Base-by-base conservation (phyloP, 1,140 invertebrate genomes). In the Drosophila auraria region DNA sequence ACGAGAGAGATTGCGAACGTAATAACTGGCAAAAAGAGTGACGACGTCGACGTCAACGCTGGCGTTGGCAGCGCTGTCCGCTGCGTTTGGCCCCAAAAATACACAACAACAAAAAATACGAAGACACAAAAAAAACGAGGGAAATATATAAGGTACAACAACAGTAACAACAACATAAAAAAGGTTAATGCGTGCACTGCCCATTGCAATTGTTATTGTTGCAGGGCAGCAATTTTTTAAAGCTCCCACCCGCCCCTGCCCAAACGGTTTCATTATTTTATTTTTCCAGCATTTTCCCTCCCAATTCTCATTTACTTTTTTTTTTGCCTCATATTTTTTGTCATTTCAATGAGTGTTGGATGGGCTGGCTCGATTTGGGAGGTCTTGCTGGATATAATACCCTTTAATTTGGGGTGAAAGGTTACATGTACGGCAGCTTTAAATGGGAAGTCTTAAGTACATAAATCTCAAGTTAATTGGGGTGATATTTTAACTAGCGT, bases 1-100 rank as follows among this genome's bases (percentile, higher is more conserved):
- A 20, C 57, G 42, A 62, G 62, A 54, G 77, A 80, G 63, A 90
- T 80, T 82, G 83, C 70, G 81, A 91, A 82, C 78, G 87, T 91
- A 91, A 91, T 91, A 91, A 91, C 83, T 87, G 80, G 84, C 81
- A 83, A 84, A 87, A 56, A 56, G 72, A 87, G 72, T 87, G 83
- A 87, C 82, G 63, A 56, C 76, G 80, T 62, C 63, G 63, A 49
- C 82, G 75, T 25, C 80, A 56, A 42, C 78, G 81, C 56, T 61
- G 54, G 51, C 82, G 75, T 15, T 44, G 57, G 30, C 82, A 47
- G 65, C 76, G 83, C 50, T 57, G 78, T 49, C 30, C 27, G 56
- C 78, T 62, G 57, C 79, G 71, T 73, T 87, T 83, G 78, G 81
- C 84, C 81, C 80, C 76, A 80, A 87, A 87, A 87, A 79, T 74